Evolutionary conservation across 2,797 vertebrate genomes (phyloP).

Genomic region (Serranus cabrilla): DNA sequence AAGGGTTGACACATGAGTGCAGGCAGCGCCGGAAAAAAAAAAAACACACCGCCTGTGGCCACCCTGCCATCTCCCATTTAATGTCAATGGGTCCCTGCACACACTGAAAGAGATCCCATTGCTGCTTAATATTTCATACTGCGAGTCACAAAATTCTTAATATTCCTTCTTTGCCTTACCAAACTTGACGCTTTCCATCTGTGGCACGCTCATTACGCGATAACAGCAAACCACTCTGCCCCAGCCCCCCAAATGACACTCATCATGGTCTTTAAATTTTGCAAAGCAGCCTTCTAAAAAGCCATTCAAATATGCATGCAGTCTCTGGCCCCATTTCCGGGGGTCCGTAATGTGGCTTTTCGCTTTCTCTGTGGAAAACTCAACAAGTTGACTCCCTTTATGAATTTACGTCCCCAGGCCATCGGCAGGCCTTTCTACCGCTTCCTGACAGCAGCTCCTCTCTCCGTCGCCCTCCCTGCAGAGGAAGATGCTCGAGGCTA

Average conservation of each 20-base stretch:
- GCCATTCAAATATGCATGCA: constrained; percentile 75
- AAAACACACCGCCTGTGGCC: constrained; percentile 38
- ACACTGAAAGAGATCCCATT: constrained; percentile 45
- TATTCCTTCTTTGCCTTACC: constrained; percentile 34
- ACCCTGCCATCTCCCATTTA: constrained; percentile 46
- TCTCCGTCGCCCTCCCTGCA: constrained; percentile 61
- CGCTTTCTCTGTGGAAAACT: constrained; percentile 61
- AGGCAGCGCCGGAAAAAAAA: constrained; percentile 15
- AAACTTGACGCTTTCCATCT: constrained; percentile 50
- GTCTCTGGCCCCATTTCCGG: constrained; percentile 64
- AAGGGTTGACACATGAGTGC: constrained; percentile 13
- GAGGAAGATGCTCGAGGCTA: constrained; percentile 66
- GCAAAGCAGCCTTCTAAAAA: constrained; percentile 64
- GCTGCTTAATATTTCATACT: constrained; percentile 71
- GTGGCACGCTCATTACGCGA: constrained; percentile 36
- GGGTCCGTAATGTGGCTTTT: constrained; percentile 61
- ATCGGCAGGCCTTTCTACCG: constrained; percentile 51
- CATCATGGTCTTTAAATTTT: constrained; percentile 64
- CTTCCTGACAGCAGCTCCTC: constrained; percentile 62
- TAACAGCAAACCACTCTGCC: constrained; percentile 8
- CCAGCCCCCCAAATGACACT: constrained; percentile 57
- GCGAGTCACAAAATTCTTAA: constrained; percentile 47
- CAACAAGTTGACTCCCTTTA: constrained; percentile 74
- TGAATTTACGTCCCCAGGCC: constrained; percentile 71
- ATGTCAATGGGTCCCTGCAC: constrained; percentile 40